Base-by-base conservation (phyloP, 2,797 vertebrate species). In the Sebastes nivosus region DNA sequence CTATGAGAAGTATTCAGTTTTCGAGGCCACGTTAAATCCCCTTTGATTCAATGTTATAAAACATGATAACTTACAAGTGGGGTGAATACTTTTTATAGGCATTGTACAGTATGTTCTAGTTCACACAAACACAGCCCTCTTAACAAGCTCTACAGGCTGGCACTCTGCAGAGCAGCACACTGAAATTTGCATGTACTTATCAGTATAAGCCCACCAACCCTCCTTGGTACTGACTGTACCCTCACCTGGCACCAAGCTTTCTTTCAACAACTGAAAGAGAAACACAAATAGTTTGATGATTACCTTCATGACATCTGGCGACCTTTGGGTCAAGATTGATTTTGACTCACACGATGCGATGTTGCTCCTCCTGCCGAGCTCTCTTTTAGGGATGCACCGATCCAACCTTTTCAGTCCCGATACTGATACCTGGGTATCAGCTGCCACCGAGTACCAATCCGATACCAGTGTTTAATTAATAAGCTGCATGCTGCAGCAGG, bases 51-150 rank as follows among this genome's bases (percentile, higher is more conserved):
- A 5, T 42, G 46, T 42, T 13, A 18, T 8, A 54, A 54, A 18
- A 54, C 25, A 16, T 11, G 38, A 30, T 32, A 11, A 32, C 67
- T 46, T 74, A 18, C 32, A 36, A 27, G 36, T 18, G 27, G 3
- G 75, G 60, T 32, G 46, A 64, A 42, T 22, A 22, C 29, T 29
- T 42, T 75, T 66, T 38, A 14, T 32, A 64, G 58, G 74, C n/a
- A 25, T 29, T n/a, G 52, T 63, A 54, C 58, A 29, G 32, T 71
- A 6, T 27, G 68, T 88, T 81, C 46, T 54, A 36, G 77, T 81
- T 81, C 30, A 83, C 71, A 74, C 74, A 74, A 60, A 72, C 82
- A 34, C 52, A 70, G 73, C 64, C 32, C 79, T 79, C 75, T 5
- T 5, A 34, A 24, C 75, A 8, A 27, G 27, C 73, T 83, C 18